Evolutionary conservation across 1,140 invertebrate genomes (phyloP).

Genomic region (Drosophila kohkoa): DNA sequence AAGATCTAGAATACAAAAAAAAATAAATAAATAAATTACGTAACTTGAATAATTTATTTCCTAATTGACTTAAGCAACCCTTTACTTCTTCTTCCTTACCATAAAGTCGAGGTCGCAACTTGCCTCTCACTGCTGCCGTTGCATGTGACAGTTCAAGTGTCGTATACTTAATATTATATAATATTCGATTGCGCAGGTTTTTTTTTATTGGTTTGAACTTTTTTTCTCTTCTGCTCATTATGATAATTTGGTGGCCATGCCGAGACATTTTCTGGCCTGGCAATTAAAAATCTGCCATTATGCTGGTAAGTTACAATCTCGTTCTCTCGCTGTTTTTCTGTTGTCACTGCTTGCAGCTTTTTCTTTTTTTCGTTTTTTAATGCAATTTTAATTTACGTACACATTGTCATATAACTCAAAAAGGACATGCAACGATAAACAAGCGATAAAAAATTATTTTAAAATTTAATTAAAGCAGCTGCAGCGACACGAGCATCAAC

Average conservation of each 20-base stretch:
- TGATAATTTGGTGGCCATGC: constrained; percentile 65
- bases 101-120: constrained; percentile 24
- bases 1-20: background rate
- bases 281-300: constrained; percentile 81
- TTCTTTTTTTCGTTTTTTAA: constrained; percentile 59
- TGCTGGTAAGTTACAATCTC: constrained; percentile 64
- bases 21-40: background rate
- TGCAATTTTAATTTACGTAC: constrained; percentile 80
- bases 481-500: constrained; percentile 47
- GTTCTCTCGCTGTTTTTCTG: background rate
- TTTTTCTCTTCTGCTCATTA: constrained; percentile 57
- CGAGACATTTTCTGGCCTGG: constrained; percentile 62
- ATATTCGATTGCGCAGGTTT: constrained; percentile 51
- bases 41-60: background rate
- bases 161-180: constrained; percentile 59
- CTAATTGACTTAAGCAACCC: constrained; percentile 6
- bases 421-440: constrained; percentile 61
- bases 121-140: constrained; percentile 32
- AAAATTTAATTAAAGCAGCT: constrained; percentile 80
- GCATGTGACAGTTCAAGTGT: constrained; percentile 43
- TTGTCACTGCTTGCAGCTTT: constrained; percentile 46
- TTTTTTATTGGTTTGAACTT: constrained; percentile 14
- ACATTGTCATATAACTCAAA: constrained; percentile 74
- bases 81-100: background rate
- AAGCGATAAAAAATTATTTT: constrained; percentile 74